These are phyloP conservation scores for Caretta caretta DNA, from an alignment of 2,113 vertebrate genomes.

Conservation along the genomic window DNA sequence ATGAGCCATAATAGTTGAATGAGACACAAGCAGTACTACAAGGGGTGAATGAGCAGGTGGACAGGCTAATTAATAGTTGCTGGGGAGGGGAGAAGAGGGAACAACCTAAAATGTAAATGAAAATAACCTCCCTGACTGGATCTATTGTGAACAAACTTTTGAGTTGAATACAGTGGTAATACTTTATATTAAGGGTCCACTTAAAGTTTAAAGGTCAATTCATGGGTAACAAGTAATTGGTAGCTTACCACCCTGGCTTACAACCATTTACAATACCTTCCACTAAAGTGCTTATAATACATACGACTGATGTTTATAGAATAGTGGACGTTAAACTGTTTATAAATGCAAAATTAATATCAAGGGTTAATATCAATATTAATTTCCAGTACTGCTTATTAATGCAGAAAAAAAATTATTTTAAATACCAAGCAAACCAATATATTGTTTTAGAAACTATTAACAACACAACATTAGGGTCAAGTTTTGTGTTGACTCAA, in stretches of 20 bases:
- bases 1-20: not conserved
- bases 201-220: not conserved
- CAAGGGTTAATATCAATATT: too few relatives aligned
- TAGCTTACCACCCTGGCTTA: not conserved
- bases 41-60: not conserved
- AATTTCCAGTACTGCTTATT: not conserved
- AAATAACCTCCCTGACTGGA: not conserved
- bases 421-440: not conserved
- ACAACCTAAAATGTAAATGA: not conserved
- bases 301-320: not conserved
- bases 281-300: not conserved
- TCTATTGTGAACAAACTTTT: not conserved
- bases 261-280: not conserved
- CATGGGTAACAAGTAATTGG: not conserved
- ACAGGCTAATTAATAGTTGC: not conserved
- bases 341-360: not conserved
- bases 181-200: not conserved
- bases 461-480: not conserved
- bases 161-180: not conserved
- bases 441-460: not conserved
- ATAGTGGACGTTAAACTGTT: not conserved
- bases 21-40: not conserved
- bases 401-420: not conserved
- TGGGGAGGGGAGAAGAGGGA: not conserved
- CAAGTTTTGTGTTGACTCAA: not conserved